A percentile compares a stretch with the other conserved stretches of the same genome.
Conservation (phyloP, 2,113 vertebrate genomes). For the Hemiscyllium ocellatum region DNA sequence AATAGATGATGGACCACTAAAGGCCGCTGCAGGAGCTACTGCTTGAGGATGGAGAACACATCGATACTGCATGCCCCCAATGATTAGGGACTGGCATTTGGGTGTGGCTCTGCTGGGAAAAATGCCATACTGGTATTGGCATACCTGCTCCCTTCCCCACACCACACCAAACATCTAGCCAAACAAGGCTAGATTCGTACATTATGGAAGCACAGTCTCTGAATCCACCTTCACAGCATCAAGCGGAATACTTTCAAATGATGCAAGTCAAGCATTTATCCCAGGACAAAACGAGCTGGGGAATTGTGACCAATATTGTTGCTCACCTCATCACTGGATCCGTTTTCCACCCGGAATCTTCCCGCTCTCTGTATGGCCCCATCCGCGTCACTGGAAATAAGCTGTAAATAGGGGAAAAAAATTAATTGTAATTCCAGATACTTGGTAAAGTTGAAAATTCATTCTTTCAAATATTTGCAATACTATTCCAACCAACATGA, state of each 20-base stretch:
- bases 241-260: not conserved
- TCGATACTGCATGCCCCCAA: too few relatives aligned
- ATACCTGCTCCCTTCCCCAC: too few relatives aligned
- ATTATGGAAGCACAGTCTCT: not conserved
- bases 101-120: too few relatives aligned
- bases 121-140: too few relatives aligned
- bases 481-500: not conserved
- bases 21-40: too few relatives aligned
- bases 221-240: not conserved
- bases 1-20: too few relatives aligned
- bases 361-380: conserved; percentile 97
- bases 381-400: conserved; percentile 96
- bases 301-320: too few relatives aligned
- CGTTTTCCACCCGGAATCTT: conserved; percentile 94
- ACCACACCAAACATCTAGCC: too few relatives aligned
- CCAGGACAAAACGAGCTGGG: not conserved
- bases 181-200: not conserved
- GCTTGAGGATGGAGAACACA: too few relatives aligned
- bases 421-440: not conserved
- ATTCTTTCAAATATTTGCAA: not conserved
- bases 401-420: conserved; percentile 54
- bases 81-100: too few relatives aligned
- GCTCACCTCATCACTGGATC: conserved; percentile 83
- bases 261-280: not conserved
- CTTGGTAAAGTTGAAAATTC: not conserved